These are phyloP conservation scores for Yponomeuta plumbellus DNA, from an alignment of 2,888 invertebrate genomes.

Conservation along the genomic window DNA sequence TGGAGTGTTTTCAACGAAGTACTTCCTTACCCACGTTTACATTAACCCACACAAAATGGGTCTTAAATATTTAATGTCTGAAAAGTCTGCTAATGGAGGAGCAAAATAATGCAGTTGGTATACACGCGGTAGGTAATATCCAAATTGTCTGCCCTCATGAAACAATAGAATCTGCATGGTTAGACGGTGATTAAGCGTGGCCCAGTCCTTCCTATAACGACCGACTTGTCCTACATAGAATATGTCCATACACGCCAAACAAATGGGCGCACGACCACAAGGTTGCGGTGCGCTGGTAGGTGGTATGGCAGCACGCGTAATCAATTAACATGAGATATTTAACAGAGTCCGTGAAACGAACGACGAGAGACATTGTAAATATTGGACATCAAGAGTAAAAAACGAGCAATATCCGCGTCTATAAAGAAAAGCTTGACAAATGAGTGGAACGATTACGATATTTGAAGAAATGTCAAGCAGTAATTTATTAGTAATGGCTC, in stretches of 20 bases:
- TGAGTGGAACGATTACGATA: not conserved
- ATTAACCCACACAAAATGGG: slow-evolving; percentile 15
- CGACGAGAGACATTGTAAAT: not conserved
- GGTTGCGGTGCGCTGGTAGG: slow-evolving; percentile 44
- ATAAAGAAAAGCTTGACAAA: not conserved
- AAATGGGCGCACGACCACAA: slow-evolving; percentile 55
- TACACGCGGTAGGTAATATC: not conserved
- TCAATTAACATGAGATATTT: slow-evolving; percentile 28
- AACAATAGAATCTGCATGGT: not conserved
- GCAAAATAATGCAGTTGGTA: slow-evolving; percentile 15
- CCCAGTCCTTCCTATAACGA: not conserved
- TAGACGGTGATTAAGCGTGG: not conserved
- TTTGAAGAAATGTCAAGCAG: not conserved
- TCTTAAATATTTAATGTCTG: slow-evolving; percentile 18
- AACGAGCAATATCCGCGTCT: not conserved
- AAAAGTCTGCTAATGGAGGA: slow-evolving; percentile 20
- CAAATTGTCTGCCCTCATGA: not conserved
- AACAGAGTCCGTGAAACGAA: not conserved
- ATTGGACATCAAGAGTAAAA: not conserved
- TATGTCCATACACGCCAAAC: slow-evolving; percentile 55
- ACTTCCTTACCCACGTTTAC: not conserved
- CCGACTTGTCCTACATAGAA: not conserved
- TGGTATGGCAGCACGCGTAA: slow-evolving; percentile 35
- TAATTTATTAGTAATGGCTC: not conserved
- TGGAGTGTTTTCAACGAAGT: not conserved